Conservation (phyloP, 2,888 invertebrate genomes). For the Smittia sp. region DNA sequence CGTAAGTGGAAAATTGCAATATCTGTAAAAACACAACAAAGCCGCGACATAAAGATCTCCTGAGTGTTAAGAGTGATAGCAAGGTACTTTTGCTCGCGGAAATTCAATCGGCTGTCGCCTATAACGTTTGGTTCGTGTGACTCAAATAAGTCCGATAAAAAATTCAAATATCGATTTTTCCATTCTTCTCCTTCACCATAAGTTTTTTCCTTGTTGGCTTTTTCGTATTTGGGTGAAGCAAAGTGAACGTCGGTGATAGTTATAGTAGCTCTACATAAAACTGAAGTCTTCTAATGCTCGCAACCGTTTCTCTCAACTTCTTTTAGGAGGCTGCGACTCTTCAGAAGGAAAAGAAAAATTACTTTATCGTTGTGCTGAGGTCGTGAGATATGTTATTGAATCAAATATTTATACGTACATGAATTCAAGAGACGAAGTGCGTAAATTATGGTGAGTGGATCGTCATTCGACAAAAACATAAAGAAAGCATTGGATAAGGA, state of each 20-base stretch:
- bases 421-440: conserved; percentile 33
- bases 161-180: conserved; percentile 40
- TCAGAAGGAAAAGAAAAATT: background rate
- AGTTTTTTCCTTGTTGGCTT: conserved; percentile 24
- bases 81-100: no score
- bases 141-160: conserved; percentile 37
- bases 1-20: conserved; percentile 10
- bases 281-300: background rate
- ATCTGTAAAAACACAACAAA: background rate
- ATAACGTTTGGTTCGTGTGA: background rate
- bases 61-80: background rate
- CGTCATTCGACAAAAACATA: conserved; percentile 34
- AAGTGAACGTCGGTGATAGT: background rate
- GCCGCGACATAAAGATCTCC: background rate
- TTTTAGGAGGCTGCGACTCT: background rate
- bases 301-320: background rate
- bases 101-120: no score
- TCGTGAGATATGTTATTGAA: background rate
- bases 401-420: conserved; percentile 31
- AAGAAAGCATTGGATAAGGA: conserved; percentile 32
- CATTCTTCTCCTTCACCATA: conserved; percentile 22
- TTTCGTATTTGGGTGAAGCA: background rate
- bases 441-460: conserved; percentile 38
- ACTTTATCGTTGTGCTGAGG: background rate
- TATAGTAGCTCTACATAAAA: conserved; percentile 1